Evolutionary conservation across 2,888 invertebrate genomes (phyloP).

Genomic region (Chrysotoxum bicinctum): DNA sequence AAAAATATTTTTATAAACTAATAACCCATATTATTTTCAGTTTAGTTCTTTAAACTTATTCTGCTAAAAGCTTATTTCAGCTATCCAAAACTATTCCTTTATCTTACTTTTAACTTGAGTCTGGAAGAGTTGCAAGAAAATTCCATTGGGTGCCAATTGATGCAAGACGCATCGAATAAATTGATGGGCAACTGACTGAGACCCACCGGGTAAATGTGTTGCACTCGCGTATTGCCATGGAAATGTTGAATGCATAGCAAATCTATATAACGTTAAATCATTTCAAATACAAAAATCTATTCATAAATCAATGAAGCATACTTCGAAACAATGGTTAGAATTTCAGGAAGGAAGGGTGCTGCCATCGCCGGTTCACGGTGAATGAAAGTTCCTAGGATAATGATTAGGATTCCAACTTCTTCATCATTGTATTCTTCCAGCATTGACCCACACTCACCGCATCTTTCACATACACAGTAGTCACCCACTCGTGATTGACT

Average conservation of each 20-base stretch:
- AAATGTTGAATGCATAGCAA: constrained; percentile 90
- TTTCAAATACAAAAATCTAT: constrained; percentile 44
- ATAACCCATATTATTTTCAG: not conserved
- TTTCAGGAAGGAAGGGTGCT: constrained; percentile 95
- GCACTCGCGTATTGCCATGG: constrained; percentile 95
- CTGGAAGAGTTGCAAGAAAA: constrained; percentile 97
- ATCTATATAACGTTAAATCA: constrained; percentile 81
- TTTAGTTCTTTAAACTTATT: not conserved
- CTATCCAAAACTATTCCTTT: not conserved
- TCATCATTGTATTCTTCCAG: constrained; percentile 98
- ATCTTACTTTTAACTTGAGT: constrained; percentile 90
- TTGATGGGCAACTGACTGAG: constrained; percentile 97
- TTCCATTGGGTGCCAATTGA: constrained; percentile 97
- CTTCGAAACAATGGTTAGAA: constrained; percentile 94
- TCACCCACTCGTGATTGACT: constrained; percentile 87
- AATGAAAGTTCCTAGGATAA: constrained; percentile 96
- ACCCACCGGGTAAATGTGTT: constrained; percentile 95
- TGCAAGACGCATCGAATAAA: constrained; percentile 98
- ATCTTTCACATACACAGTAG: constrained; percentile 87
- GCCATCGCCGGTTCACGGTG: constrained; percentile 97
- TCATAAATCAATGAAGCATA: constrained; percentile 79
- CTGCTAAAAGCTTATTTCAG: not conserved
- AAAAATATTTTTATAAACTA: not conserved
- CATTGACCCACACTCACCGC: constrained; percentile 93
- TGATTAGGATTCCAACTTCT: constrained; percentile 95